Base-by-base conservation (phyloP, 2,888 invertebrate genomes). In the Tanytarsus gracilentus region DNA sequence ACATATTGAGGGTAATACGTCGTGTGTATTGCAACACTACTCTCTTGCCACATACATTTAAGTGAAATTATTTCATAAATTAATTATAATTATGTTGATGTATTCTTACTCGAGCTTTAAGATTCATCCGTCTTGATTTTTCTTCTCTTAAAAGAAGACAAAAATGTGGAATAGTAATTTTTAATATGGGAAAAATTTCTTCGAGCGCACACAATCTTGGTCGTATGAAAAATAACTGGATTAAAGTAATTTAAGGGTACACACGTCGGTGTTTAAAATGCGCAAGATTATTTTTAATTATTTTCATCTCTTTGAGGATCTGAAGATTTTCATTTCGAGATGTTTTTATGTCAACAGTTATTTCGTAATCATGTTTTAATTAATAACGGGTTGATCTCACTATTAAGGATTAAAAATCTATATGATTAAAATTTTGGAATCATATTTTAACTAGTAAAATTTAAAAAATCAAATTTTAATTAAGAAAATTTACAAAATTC, bases 31-130 rank as follows among this genome's bases (percentile, higher is more conserved):
- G 44, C 48, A 58, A 29, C 58, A 58, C 48, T 29, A 16, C 14
- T 16, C 16, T 29, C 40, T 11, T 44, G 18, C 39, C 14, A 44
- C 9, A 26, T 44, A 48, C 29, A 48, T 39, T 48, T 58, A 30
- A 44, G 48, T 58, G 48, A 48, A 48, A 48, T 48, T 23, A 48
- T 48, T 58, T 58, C 58, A 58, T 58, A 58, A 56, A 58, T 58
- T 48, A 58, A 58, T 58, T 44, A 14, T 48, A 58, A 58, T 58
- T 58, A 58, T 58, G 58, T 18, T 58, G 58, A 58, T 58, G 58
- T 58, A 58, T 58, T 58, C 58, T 21, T 48, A 48, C 58, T 26
- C n/a, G 29, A 58, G 48, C 58, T 48, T 58, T 18, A 33, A 55
- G 25, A 26, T 55, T 55, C 26, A 14, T 36, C n/a, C 36, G 16